Percentiles rank a stretch among this genome's conserved stretches.
Evolutionary conservation across 2,888 invertebrate species (phyloP).

Genomic region (Sphinx pinastri): DNA sequence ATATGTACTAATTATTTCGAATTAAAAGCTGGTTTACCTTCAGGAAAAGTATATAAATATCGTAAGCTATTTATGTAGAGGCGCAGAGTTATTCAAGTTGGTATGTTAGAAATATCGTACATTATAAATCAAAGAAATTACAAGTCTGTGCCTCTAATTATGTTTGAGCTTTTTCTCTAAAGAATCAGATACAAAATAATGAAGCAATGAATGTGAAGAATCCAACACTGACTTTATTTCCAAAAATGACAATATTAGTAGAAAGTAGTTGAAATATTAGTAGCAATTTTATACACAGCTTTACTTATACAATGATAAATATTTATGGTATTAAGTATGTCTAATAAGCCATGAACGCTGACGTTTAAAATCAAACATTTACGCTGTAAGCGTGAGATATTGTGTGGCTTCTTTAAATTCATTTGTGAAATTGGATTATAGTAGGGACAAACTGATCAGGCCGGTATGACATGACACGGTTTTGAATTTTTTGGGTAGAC

Average conservation of each 20-base stretch:
- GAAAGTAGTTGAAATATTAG: not conserved
- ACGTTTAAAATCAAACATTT: conserved; percentile 1
- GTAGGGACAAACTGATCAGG: too few relatives aligned
- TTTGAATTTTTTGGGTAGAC: too few relatives aligned
- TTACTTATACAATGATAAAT: not conserved
- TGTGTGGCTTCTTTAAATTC: conserved; percentile 58
- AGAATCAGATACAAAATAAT: not conserved
- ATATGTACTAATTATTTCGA: not conserved
- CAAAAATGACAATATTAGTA: not conserved
- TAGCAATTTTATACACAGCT: not conserved
- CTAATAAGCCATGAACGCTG: not conserved
- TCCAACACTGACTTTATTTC: not conserved
- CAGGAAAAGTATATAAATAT: not conserved
- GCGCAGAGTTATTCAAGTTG: not conserved
- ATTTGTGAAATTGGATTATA: conserved; percentile 51
- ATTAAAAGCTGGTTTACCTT: conserved; percentile 10
- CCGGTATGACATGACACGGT: too few relatives aligned
- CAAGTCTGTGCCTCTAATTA: conserved; percentile 2
- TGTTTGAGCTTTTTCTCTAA: not conserved
- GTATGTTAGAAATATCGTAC: too few relatives aligned
- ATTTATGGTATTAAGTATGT: not conserved
- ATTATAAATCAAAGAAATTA: not conserved
- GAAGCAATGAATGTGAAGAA: conserved; percentile 7
- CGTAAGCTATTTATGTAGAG: not conserved
- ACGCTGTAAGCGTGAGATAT: not conserved